Base-by-base conservation (phyloP, 2,113 vertebrate species). In the Alethe castanea region DNA sequence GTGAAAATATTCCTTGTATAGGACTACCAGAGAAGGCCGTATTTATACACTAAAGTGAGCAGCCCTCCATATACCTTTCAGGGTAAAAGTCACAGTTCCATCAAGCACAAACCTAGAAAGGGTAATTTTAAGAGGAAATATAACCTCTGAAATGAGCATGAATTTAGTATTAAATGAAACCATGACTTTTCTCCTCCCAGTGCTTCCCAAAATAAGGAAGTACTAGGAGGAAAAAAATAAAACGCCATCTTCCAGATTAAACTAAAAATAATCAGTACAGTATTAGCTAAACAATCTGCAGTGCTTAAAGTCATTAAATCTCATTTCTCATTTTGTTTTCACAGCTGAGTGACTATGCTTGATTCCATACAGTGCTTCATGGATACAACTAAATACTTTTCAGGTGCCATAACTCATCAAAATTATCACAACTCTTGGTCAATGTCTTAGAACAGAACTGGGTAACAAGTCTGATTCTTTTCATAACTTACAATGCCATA, bases 321-420 rank as follows among this genome's bases (percentile, higher is more conserved):
- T 89, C 40, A 81, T 79, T 87, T 81, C 53, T 86, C 44, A 7
- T 52, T 86, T 69, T 94, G 83, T 96, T 94, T 96, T 85, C 86
- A 85, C 71, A 92, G 73, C 80, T 93, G 94, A 94, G 45, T 44
- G 76, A 23, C 42, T 31, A 7, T 17, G 25, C 71, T 62, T 44
- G 52, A 54, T 28, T 73, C 72, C 54, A 38, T 23, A 36, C 33
- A 60, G 53, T 40, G 67, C 59, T 80, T 65, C 42, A 42, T 77
- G 59, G 80, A 88, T n/a, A 76, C 1, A 93, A 54, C 14, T 38
- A 54, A 92, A 86, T 44, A 62, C 72, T 95, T 52, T 31, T 71
- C 52, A 92, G 72, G 67, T 91, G 65, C 52, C 33, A 5, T 28
- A 86, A 61, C 31, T 53, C 52, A 79, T 6, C 67, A 62, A 90